phyloP scores from a whole-genome alignment of 2,888 invertebrate genomes.

The Perizoma affinitatum region DNA sequence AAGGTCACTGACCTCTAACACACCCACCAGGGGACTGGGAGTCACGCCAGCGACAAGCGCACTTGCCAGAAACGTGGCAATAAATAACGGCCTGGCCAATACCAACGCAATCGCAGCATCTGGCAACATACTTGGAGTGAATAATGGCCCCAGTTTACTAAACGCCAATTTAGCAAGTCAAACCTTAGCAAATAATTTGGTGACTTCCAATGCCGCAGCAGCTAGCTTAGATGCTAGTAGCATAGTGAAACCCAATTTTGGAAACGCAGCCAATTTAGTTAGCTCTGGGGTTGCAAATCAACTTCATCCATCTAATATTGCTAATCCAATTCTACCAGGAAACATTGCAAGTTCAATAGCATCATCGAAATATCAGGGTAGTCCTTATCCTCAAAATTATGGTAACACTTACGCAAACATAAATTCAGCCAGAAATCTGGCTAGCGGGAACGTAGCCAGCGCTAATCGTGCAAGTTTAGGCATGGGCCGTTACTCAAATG shows the following conservation, averaged over 20 bases:
- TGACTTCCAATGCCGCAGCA: conserved; percentile 5
- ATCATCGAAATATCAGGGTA: conserved; percentile 1
- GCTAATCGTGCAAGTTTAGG: conserved; percentile 1
- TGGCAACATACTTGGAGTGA: conserved; percentile 1
- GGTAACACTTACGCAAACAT: not conserved
- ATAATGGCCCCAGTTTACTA: conserved; percentile 2
- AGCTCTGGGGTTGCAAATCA: conserved; percentile 8
- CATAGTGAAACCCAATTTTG: conserved; percentile 17
- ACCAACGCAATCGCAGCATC: not conserved
- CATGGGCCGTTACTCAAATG: conserved; percentile 6
- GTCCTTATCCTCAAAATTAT: conserved; percentile 8
- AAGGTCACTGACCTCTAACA: conserved; percentile 7
- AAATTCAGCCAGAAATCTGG: conserved; percentile 17
- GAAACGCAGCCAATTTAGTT: conserved; percentile 12
- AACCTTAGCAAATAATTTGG: conserved; percentile 21
- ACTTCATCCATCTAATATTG: conserved; percentile 8
- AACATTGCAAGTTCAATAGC: conserved; percentile 7
- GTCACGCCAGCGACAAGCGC: conserved; percentile 7
- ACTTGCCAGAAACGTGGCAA: conserved; percentile 19
- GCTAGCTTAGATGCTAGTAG: conserved; percentile 16
- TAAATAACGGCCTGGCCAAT: conserved; percentile 10
- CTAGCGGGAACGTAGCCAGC: conserved; percentile 3
- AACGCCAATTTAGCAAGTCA: conserved; percentile 12
- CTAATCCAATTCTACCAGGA: not conserved
- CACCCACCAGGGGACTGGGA: conserved; percentile 11